Evolutionary conservation across 2,797 vertebrate species (phyloP), one percentile per base, ranked within the genome.

Genomic region (Anguilla marmorata): DNA sequence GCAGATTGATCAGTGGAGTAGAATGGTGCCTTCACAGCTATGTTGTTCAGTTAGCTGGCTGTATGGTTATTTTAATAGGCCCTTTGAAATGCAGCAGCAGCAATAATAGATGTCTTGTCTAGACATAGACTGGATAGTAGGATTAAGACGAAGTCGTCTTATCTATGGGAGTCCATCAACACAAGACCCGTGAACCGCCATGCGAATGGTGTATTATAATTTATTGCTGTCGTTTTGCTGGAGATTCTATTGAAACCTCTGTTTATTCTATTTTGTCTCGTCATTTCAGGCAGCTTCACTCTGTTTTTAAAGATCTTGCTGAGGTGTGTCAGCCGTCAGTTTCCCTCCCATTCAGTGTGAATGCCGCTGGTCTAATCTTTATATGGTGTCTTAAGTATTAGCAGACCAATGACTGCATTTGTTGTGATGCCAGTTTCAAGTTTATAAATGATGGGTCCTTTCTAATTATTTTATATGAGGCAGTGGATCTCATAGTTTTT

Each of bases 391-490:
- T n/a, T 24, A 45, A 6, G 6, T 48, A 48, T 8, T 80, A 16
- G 76, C 76, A 80, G 76, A n/a, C 41, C 11, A n/a, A 9, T 80
- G 19, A 45, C 41, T 79, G 37, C 45, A 21, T 2, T 72, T 11
- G 33, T 8, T 80, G 76, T 48, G 79, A 50, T 24, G 7, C 0
- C 3, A 33, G n/a, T 52, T 27, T 54, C 27, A 21, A 14, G 11
- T 7, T 8, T 56, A 56, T 30, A 54, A 50, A 45, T 14, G n/a
- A 48, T 84, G n/a, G 52, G 54, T 58, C 27, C 27, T 48, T 58
- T 56, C 48, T 84, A 83, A 56, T 84, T 14, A 56, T 54, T 84
- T 84, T 54, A 84, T 56, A 33, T 16, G 83, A 84, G 79, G 33
- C 21, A 50, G 3, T 82, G 41, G 45, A n/a, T 50, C 27, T 48